phyloP scores from a whole-genome alignment of 2,113 vertebrate genomes.

The Elachura formosa region DNA sequence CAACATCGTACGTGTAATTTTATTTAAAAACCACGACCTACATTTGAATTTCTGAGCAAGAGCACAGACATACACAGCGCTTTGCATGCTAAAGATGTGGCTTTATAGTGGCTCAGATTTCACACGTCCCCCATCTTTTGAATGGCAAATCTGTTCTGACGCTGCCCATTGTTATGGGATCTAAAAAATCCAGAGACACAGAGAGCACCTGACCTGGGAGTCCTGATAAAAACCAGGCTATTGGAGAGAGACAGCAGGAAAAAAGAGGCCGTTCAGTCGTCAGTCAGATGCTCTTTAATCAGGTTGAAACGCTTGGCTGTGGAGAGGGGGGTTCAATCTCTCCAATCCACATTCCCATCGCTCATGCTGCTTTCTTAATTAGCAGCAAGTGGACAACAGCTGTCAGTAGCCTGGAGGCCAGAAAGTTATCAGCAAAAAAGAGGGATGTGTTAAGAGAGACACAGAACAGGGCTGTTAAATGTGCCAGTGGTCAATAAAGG shows the following conservation, averaged over 20 bases:
- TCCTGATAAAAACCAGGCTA: not conserved
- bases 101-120: not conserved
- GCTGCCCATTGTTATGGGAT: not conserved
- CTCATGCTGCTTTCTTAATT: slow-evolving; percentile 49
- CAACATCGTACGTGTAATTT: not conserved
- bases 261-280: not conserved
- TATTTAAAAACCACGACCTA: not conserved
- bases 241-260: not conserved
- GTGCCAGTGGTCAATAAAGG: not conserved
- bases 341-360: not conserved
- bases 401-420: slow-evolving; percentile 13
- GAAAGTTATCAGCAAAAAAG: not conserved
- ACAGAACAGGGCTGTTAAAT: not conserved
- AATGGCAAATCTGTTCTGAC: not conserved
- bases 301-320: not conserved
- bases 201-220: not conserved
- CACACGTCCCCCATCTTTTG: not conserved
- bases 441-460: not conserved
- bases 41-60: not conserved
- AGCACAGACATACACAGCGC: not conserved
- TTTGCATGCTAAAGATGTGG: not conserved
- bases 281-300: slow-evolving; percentile 36
- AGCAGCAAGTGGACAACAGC: slow-evolving; percentile 43
- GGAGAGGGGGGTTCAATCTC: not conserved
- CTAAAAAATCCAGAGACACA: not conserved